Base-by-base conservation (phyloP, 2,113 vertebrate genomes). In the Phocoena sinus region DNA sequence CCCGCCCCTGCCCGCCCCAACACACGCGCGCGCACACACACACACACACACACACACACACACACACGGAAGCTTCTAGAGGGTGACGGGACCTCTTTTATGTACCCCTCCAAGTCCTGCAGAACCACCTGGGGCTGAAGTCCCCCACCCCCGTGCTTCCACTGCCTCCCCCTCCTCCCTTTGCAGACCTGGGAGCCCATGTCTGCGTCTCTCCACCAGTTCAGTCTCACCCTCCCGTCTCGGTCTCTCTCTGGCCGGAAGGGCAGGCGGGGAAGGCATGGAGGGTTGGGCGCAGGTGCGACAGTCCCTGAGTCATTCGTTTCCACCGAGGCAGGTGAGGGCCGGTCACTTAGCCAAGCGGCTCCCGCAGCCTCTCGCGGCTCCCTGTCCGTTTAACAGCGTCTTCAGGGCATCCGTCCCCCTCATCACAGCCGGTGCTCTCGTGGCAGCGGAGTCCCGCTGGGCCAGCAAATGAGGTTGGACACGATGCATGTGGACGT, bases 401-500 rank as follows among this genome's bases (percentile, higher is more conserved):
- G 97, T 98, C 98, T 97, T 97, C 94, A 87, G 97, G 97, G 98
- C 83, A 70, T 95, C 97, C 88, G 97, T 98, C 97, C 94, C 93
- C 97, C 96, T 96, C 97, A 79, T 94, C 89, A 92, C 91, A 95
- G 97, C 97, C 98, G 70, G 98, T 97, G 97, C 98, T 96, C 96
- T 93, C 0, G 95, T 98, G 97, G 91, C 50, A 21, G 84, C 41
- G 95, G 87, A 79, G 96, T 98, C 98, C 98, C 97, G 98, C 98
- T 53, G 96, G 98, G 98, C 98, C 90, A 84, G 98, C 98, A 99
- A 99, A 99, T 99, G 98, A 98, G 98, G 97, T 99, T 98, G 99
- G 99, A 99, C 98, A 98, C 97, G 97, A 96, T 96, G 98, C 96
- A 44, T 97, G 98, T 89, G 98, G 98, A 97, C 79, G 94, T 95